phyloP scores from a whole-genome alignment of 2,888 invertebrate genomes.

The Parascotia fuliginaria region DNA sequence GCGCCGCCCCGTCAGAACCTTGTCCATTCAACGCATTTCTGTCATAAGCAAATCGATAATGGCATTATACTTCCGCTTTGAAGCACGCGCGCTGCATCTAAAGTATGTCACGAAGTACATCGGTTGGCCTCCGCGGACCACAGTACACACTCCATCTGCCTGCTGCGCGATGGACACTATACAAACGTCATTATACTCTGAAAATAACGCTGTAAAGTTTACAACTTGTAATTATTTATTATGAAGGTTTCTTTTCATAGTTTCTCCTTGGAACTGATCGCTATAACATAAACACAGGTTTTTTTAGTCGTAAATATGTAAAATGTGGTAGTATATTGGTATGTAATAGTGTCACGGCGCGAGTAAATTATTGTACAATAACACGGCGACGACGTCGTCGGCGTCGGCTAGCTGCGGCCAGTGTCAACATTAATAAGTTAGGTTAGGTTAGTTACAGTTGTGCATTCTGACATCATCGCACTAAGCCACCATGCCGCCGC shows the following conservation, averaged over 20 bases:
- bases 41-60: slow-evolving; percentile 85
- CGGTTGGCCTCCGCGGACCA: slow-evolving; percentile 17
- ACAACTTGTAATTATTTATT: slow-evolving; percentile 31
- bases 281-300: not conserved
- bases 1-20: slow-evolving; percentile 52
- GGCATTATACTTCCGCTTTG: slow-evolving; percentile 83
- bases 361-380: slow-evolving; percentile 12
- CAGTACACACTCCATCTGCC: slow-evolving; percentile 9
- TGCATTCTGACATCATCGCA: slow-evolving; percentile 44
- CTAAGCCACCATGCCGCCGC: slow-evolving; percentile 22
- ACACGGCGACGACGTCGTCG: slow-evolving; percentile 4
- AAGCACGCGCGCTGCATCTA: slow-evolving; percentile 78
- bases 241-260: slow-evolving; percentile 5
- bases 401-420: slow-evolving; percentile 1
- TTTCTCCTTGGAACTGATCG: slow-evolving; percentile 1
- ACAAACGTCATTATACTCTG: slow-evolving; percentile 23
- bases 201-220: slow-evolving; percentile 34
- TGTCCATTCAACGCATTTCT: slow-evolving; percentile 84
- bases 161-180: slow-evolving; percentile 17
- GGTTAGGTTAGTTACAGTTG: slow-evolving; percentile 46
- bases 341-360: slow-evolving; percentile 18
- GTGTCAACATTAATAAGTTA: slow-evolving; percentile 36
- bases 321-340: slow-evolving; percentile 3
- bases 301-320: not conserved
- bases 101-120: slow-evolving; percentile 69